phyloP scores from a whole-genome alignment of 2,888 invertebrate species.

The Synanthedon formicaeformis region DNA sequence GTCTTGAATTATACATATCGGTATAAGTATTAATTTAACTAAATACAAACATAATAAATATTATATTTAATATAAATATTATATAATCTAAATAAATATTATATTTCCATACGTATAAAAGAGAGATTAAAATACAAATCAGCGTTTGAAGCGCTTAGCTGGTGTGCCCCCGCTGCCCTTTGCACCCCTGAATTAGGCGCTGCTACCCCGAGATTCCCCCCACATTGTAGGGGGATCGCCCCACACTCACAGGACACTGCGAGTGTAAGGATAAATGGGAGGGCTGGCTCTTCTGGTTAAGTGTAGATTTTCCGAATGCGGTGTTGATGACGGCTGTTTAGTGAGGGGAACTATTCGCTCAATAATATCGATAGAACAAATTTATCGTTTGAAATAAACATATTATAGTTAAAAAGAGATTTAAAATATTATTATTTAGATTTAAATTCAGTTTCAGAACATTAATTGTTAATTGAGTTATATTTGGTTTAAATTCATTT shows the following conservation, averaged over 20 bases:
- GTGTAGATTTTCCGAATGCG: constrained; percentile 72
- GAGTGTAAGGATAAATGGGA: constrained; percentile 71
- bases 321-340: constrained; percentile 65
- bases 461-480: no score
- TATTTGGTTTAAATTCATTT: no score
- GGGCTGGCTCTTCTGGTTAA: constrained; percentile 71
- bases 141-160: constrained; percentile 42
- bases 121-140: constrained; percentile 33
- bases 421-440: no score
- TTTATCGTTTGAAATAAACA: no score
- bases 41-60: not conserved
- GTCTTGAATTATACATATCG: no score
- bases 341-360: constrained; percentile 11
- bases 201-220: constrained; percentile 11
- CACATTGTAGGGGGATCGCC: constrained; percentile 13
- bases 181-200: constrained; percentile 48
- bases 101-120: constrained; percentile 5
- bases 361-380: not conserved
- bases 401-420: not conserved
- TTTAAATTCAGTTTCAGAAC: no score
- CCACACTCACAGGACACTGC: constrained; percentile 50
- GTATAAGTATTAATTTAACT: not conserved
- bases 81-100: not conserved
- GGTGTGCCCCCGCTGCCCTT: constrained; percentile 52
- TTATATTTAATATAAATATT: not conserved